Evolutionary conservation across 2,888 invertebrate species (phyloP), one percentile per base, ranked within the genome.

Genomic region (Nomada lathburiana): DNA sequence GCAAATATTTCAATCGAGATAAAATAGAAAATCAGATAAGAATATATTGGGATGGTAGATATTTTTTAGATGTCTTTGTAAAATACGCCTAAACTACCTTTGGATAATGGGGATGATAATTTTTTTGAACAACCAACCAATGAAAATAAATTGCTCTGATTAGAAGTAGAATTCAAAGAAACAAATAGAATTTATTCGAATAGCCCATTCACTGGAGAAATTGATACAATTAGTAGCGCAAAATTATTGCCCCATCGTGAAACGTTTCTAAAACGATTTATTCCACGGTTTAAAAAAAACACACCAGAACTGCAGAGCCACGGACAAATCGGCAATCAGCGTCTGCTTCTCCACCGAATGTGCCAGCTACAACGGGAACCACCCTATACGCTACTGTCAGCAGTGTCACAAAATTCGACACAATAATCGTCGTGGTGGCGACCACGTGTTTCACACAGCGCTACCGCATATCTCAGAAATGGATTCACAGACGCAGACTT

Each of bases 291-390:
- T 36, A 13, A 13, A 55, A 23, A 57, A 70, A 20, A 1, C n/a
- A 36, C 20, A 9, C 3, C 93, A 98, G 97, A 99, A 98, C 93
- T 99, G 99, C 92, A 96, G 98, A 65, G 97, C 98, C 0, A 95
- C 96, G 0, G 98, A 98, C 89, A 99, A 98, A 94, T 96, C 97
- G 2, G 99, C 99, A 0, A 97, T 98, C 83, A 98, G 98, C 13
- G 98, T 99, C 67, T 99, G 99, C 93, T 99, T 99, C 94, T 98
- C 98, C 0, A 97, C 97, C 64, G 99, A 99, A 94, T 99, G 99
- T 93, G 98, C 98, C 57, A 98, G 98, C 92, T 98, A 98, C 92
- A 99, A 99, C 94, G 98, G 98, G 47, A 98, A 98, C 93, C 98
- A 98, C 92, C 99, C 99, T 1, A 98, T 99, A 83, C 96, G 99